Base-by-base conservation (phyloP, 2,113 vertebrate genomes). In the Oncorhynchus keta region DNA sequence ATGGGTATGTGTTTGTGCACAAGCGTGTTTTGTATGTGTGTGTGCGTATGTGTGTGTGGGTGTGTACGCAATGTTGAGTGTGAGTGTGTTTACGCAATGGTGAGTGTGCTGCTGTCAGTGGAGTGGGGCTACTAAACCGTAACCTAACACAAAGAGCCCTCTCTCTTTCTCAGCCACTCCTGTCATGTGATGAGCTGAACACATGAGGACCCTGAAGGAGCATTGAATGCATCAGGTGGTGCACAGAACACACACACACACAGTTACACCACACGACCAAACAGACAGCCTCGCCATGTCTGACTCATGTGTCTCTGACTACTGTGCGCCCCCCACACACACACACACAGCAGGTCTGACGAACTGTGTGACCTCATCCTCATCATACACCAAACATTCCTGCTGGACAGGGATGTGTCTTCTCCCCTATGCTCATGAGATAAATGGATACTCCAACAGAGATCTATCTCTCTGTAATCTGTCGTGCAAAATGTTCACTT, bases 141-240 rank as follows among this genome's bases (percentile, higher is more conserved):
- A 68, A 9, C n/a, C 18, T 18, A 18, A 28, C 73, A 92, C 88
- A 93, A 91, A 91, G 85, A 85, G 61, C 61, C 80, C 79, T 78
- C 71, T 89, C 83, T 79, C 73, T 77, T 72, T 51, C 35, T 77
- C 66, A 71, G 39, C 72, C 70, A 2, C 55, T 3, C 35, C 76
- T 76, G 82, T 87, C 92, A 91, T 89, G 89, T 92, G 91, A 87
- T 81, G 51, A 70, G 20, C 57, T 67, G 39, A 45, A 78, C 87
- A 76, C 84, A 86, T 78, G 87, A 84, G 87, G 76, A 81, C 77
- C 90, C 68, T 76, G 65, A 71, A 86, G 84, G 70, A 78, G 48
- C 48, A 59, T 59, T 5, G 32, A 30, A 20, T 51, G 39, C 11
- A 5, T 2, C 84, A 90, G 86, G 79, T 88, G 87, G 76, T 85